Evolutionary conservation across 2,888 invertebrate species (phyloP).

Genomic region (Dyspetes luteomarginatus): DNA sequence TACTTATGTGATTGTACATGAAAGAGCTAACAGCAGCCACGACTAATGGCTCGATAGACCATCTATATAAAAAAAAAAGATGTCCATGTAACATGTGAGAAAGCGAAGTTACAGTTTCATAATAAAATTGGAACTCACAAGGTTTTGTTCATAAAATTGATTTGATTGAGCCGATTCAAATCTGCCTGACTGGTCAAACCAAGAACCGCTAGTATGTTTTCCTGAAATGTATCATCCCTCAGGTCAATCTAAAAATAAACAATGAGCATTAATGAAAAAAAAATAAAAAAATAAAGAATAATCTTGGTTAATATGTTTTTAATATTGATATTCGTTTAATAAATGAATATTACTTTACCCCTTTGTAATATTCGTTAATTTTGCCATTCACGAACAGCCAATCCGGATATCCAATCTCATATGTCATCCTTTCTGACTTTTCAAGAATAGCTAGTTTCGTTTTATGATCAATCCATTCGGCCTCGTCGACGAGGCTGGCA

Average conservation of each 20-base stretch:
- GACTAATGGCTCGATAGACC: constrained; percentile 91
- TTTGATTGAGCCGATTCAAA: constrained; percentile 85
- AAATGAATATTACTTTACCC: constrained; percentile 82
- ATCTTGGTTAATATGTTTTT: too few relatives aligned
- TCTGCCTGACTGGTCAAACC: constrained; percentile 85
- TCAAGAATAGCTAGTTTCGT: constrained; percentile 90
- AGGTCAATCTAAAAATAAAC: constrained; percentile 84
- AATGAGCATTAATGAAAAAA: neutral
- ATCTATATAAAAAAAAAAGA: constrained; percentile 82
- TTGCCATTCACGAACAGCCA: constrained; percentile 89
- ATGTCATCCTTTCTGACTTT: constrained; percentile 90
- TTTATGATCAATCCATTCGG: constrained; percentile 90
- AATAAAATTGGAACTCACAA: constrained; percentile 71
- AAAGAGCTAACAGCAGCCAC: constrained; percentile 93
- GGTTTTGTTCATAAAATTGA: constrained; percentile 83
- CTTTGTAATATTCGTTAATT: constrained; percentile 88
- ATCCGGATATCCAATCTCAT: constrained; percentile 90
- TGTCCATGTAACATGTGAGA: neutral
- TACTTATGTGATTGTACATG: constrained; percentile 92
- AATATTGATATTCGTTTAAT: neutral
- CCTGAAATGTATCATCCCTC: constrained; percentile 86
- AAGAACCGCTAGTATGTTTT: constrained; percentile 89
- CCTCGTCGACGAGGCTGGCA: constrained; percentile 86
- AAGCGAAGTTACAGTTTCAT: neutral
- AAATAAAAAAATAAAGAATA: too few relatives aligned